Evolutionary conservation across 1,140 invertebrate genomes (phyloP).

Genomic region (Plectrocnemia conspersa): DNA sequence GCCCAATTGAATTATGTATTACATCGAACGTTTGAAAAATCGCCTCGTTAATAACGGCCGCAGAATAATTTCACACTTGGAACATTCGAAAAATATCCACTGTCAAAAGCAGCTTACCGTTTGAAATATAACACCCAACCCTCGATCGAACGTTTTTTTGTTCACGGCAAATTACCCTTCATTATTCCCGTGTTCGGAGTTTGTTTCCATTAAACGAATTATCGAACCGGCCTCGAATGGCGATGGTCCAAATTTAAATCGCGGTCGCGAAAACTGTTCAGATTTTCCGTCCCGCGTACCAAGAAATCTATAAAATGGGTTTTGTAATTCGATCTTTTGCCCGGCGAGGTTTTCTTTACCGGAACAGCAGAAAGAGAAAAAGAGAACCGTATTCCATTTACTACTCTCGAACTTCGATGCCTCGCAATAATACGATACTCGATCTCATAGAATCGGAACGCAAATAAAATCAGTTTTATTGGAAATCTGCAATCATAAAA

Average conservation of each 20-base stretch:
- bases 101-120: conserved; percentile 2
- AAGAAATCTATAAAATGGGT: conserved; percentile 1
- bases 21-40: not conserved
- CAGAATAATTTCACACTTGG: too few relatives aligned
- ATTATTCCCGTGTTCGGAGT: conserved; percentile 5
- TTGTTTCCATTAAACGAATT: not conserved
- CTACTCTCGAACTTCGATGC: too few relatives aligned
- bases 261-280: too few relatives aligned
- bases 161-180: conserved; percentile 16
- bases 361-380: too few relatives aligned
- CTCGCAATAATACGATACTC: too few relatives aligned
- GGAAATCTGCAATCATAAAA: too few relatives aligned
- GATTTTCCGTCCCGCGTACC: not conserved
- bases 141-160: conserved; percentile 9
- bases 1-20: not conserved
- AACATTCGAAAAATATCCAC: not conserved
- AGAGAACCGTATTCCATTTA: too few relatives aligned
- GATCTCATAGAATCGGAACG: too few relatives aligned
- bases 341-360: too few relatives aligned
- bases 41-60: too few relatives aligned
- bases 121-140: conserved; percentile 11
- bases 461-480: too few relatives aligned
- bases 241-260: too few relatives aligned
- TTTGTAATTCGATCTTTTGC: conserved; percentile 12
- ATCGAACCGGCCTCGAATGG: conserved; percentile 9